Base-by-base conservation (phyloP, 2,888 invertebrate genomes). In the Tetanocera ferruginea region DNA sequence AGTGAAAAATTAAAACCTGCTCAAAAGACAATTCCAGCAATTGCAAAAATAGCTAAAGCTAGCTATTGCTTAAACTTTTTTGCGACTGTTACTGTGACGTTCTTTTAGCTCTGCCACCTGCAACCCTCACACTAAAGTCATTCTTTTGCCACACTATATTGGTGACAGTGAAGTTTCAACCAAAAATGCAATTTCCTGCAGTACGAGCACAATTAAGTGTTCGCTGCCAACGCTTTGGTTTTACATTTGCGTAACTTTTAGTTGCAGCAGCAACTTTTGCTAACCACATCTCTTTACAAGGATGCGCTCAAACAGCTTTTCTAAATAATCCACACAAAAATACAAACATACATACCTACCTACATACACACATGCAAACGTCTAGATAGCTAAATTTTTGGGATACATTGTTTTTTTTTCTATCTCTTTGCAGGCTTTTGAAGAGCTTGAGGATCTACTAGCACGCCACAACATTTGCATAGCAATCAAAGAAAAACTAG, bases 401-500 rank as follows among this genome's bases (percentile, higher is more conserved):
- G n/a, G 6, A 55, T 37, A 19, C n/a, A 62, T 43, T 37, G 9
- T n/a, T 14, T 3, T 25, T 28, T 69, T 69, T 34, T 57, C 70
- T 73, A 78, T 72, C 73, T 78, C 69, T 76, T 77, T 82, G 4
- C 91, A 98, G 98, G 98, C 98, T 11, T 98, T 96, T 86, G 97
- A 97, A 88, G 98, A 97, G 87, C 90, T 98, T 81, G 97, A 98
- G 88, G 96, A 95, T 76, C 90, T 96, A 57, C 91, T 98, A 76
- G 94, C 95, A 0, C 93, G 94, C 83, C 92, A 95, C 88, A 94
- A 94, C 82, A 96, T 98, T 89, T 98, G 98, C 91, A 97, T 98
- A 83, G 98, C 98, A 0, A 94, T 96, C 75, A 98, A 98, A 86
- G 98, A 98, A 88, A 97, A 96, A 88, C 91, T 98, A 77, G 96